A percentile compares a stretch with the other conserved stretches of the same genome.
These are phyloP conservation scores for Macrosiphum euphorbiae DNA, from an alignment of 2,888 invertebrate species.

Conservation along the genomic window DNA sequence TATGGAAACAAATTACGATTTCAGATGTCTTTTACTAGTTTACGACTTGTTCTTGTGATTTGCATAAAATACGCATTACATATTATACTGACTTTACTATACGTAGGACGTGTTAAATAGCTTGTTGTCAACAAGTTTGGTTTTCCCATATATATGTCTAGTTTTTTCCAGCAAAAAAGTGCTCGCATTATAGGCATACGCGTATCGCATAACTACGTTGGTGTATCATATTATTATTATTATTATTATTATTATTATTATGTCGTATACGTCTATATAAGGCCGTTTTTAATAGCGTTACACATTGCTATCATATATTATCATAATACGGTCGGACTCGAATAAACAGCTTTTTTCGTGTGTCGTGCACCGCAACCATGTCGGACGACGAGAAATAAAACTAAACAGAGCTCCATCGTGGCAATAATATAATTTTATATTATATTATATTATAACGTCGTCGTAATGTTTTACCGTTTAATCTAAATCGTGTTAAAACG, in stretches of 20 bases:
- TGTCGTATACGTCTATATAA: not conserved
- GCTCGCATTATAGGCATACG: not conserved
- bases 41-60: not conserved
- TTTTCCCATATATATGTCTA: not conserved
- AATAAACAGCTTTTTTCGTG: not conserved
- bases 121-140: not conserved
- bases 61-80: not conserved
- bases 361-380: not conserved
- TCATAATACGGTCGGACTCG: not conserved
- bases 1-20: not conserved
- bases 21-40: not conserved
- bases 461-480: not conserved
- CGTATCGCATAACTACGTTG: not conserved
- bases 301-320: not conserved
- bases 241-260: not conserved
- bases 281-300: not conserved
- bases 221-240: not conserved
- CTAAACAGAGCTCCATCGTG: not conserved
- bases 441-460: not conserved
- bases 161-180: not conserved
- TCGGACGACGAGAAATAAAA: not conserved
- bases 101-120: not conserved
- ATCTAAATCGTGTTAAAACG: constrained; percentile 33
- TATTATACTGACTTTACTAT: not conserved
- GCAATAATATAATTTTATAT: not conserved